Evolutionary conservation across 1,140 invertebrate genomes (phyloP), one percentile per base, ranked within the genome.

Genomic region (Drosophila ficusphila): DNA sequence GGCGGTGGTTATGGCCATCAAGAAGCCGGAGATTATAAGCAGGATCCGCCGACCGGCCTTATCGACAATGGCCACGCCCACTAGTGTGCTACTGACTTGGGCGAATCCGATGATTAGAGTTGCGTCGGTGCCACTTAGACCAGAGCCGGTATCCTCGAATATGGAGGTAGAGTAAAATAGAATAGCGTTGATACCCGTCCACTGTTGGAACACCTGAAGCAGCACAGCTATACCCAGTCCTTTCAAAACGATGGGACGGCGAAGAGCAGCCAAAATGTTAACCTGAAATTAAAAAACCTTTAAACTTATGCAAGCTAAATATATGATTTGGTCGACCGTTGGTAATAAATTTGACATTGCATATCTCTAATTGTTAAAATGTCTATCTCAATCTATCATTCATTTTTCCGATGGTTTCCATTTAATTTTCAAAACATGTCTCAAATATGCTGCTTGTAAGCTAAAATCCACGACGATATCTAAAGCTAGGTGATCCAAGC

Each of bases 71-170:
- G 94, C 51, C 0, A 94, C 92, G 6, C 95, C 94, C 1, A 94
- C 88, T n/a, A 94, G 90, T 11, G 95, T 96, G 8, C 94, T 93
- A 1, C 94, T 34, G 6, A 97, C 93, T 90, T 96, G 95, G 16
- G 97, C 94, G 14, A 92, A 89, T 1, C 95, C 96, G 14, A 97
- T 93, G 47, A 97, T 93, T 38, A 97, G 95, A 0, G 96, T 94
- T 2, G 93, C 93, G 0, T 93, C 85, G 76, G 93, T 92, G 0
- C 94, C 88, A 34, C 93, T 86, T 1, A 97, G 16, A 1, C 23
- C 38, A 3, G 76, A 18, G 1, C 76, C 82, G 0, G 73, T 65
- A 16, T 88, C 76, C 42, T 76, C 60, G 12, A 90, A 90, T 12
- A 90, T 90, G 1, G 72, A 77, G 1, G 79, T 52, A 9, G 89